Base-by-base conservation (phyloP, 2,888 invertebrate genomes). In the Rhagophthalmus giganteus region DNA sequence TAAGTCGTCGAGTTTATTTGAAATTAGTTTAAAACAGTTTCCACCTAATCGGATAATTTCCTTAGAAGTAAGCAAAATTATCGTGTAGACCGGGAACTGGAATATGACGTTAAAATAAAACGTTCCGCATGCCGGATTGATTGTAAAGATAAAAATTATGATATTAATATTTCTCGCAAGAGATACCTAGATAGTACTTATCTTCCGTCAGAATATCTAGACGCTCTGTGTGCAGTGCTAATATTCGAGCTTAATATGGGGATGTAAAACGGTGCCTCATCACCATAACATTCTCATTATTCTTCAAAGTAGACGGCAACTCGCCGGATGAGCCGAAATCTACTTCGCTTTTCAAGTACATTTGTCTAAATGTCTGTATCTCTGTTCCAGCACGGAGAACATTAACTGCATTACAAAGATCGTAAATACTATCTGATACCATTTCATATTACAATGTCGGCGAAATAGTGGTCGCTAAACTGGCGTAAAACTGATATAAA, bases 281-380 rank as follows among this genome's bases (percentile, higher is more conserved):
- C 72, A 72, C 70, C 74, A 73, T 74, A 74, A 72, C 72, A 68
- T 72, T 72, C 71, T 70, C 73, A 72, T 74, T 73, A 74, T 69
- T 73, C 71, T 70, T 67, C 52, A 59, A 57, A 55, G 49, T 54
- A 59, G 65, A 58, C 59, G 60, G 60, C 48, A 48, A 52, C 54
- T 44, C 54, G 58, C 60, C 61, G 64, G 62, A 64, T 65, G 64
- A 61, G 59, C 55, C 58, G 58, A 65, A 65, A 67, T 64, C 67
- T 63, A 63, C 64, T 64, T 49, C 59, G 58, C 55, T 50, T 57
- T 62, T 60, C 61, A 55, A 65, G 64, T 69, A 67, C 62, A 64
- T 67, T 65, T 65, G 64, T 67, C 62, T 65, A 60, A 64, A 65
- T 65, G 65, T 66, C 67, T 66, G 63, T 63, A 64, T 64, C 61